Base-by-base conservation (phyloP, 1,140 invertebrate genomes). In the Lethrus apterus region DNA sequence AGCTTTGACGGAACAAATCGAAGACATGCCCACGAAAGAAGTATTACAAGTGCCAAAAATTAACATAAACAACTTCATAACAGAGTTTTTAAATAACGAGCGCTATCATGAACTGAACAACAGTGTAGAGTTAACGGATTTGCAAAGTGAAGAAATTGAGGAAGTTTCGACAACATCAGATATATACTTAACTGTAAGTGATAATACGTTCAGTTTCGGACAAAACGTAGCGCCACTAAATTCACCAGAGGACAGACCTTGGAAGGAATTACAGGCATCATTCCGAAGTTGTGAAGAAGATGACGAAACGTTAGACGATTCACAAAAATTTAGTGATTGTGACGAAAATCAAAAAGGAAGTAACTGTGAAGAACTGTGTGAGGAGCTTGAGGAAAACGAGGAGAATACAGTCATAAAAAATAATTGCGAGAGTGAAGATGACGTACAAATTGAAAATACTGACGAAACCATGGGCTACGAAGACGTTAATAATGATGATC, bases 221-320 rank as follows among this genome's bases (percentile, higher is more conserved):
- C 40, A 42, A 26, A 42, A 42, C 19, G 24, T 42, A 2, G 63
- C 58, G 11, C 63, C 61, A 17, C 44, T 65, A 36, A 60, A 60
- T 21, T 65, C 63, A 9, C 63, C 63, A 3, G 63, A 65, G 51
- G 62, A 65, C 31, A 60, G 61, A 14, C 61, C 61, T 1, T 65
- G 63, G 63, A 63, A 62, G 46, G 56, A 63, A 48, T 17, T 63
- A 24, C 55, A 57, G 9, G 57, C 54, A n/a, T 60, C 58, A n/a
- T 49, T 40, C 14, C 24, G 23, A 32, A 9, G 31, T 31, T 30
- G 26, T 4, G 47, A 44, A 18, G 24, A 49, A 44, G 21, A 19
- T 24, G 26, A 46, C n/a, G n/a, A 38, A 38, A 23, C 3, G 20
- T 1, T 1, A 33, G 32, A 33, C 8, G n/a, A 23, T 38, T 38